These are phyloP conservation scores for Drymonia ruficornis DNA, from an alignment of 2,888 invertebrate species.

Conservation along the genomic window DNA sequence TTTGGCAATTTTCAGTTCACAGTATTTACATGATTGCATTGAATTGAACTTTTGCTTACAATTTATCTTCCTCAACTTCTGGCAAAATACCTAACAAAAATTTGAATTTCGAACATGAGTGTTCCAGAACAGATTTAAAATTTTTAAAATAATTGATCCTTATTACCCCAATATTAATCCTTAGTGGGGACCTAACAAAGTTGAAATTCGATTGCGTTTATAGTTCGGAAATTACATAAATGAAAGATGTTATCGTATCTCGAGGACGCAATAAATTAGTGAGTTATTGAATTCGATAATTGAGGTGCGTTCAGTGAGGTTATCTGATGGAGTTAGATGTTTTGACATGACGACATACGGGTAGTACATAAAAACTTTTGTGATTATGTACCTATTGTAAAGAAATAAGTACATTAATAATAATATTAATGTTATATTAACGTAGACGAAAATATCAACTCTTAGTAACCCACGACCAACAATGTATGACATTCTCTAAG, in stretches of 20 bases:
- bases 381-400: conserved; percentile 20
- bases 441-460: no score
- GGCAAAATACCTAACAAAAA: background rate
- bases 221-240: conserved; percentile 32
- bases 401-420: no score
- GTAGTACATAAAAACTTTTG: conserved; percentile 21
- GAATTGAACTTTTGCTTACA: background rate
- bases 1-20: no score
- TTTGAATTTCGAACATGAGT: conserved; percentile 2
- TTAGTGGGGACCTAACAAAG: background rate
- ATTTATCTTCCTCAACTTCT: background rate
- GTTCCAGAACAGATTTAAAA: background rate
- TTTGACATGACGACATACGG: conserved; percentile 30
- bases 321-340: conserved; percentile 31
- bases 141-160: background rate
- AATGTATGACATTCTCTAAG: background rate
- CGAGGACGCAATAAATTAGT: conserved; percentile 65
- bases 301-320: conserved; percentile 40
- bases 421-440: no score
- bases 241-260: conserved; percentile 52
- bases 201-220: background rate
- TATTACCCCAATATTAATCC: background rate
- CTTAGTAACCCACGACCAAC: no score
- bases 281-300: conserved; percentile 65
- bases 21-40: background rate